Percentiles rank a stretch among this genome's conserved stretches.
These are phyloP conservation scores for Catharus fuscescens DNA, from an alignment of 2,113 vertebrate species.

Conservation along the genomic window DNA sequence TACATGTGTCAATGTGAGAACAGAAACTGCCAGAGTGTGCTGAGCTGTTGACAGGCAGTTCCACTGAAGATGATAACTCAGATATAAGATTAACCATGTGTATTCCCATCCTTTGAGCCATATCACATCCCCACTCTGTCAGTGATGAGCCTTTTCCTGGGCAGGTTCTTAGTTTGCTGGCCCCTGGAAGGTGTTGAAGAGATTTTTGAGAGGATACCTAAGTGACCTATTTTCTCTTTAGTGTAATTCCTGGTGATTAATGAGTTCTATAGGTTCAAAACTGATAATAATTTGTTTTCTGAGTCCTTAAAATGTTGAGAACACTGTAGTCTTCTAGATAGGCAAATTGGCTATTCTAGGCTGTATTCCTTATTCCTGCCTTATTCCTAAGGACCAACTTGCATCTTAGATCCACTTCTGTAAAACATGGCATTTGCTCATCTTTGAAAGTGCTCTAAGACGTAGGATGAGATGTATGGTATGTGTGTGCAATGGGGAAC, in stretches of 20 bases:
- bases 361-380: background rate
- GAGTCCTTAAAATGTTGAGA: background rate
- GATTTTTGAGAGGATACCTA: background rate
- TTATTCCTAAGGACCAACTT: background rate
- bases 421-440: background rate
- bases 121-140: background rate
- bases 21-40: background rate
- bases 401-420: background rate
- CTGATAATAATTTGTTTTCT: background rate
- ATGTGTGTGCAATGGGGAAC: background rate
- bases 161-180: background rate
- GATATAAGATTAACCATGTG: background rate
- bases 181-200: background rate
- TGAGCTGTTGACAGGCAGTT: background rate
- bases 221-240: background rate
- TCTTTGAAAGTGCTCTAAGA: background rate
- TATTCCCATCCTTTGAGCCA: background rate
- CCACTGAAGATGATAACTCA: background rate
- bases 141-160: background rate
- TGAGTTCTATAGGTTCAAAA: background rate
- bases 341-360: background rate
- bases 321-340: background rate
- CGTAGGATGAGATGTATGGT: background rate
- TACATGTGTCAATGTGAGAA: rapidly evolving
- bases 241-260: background rate